Evolutionary conservation across 2,888 invertebrate genomes (phyloP), one percentile per base, ranked within the genome.

Genomic region (Scaptomyza reducta): DNA sequence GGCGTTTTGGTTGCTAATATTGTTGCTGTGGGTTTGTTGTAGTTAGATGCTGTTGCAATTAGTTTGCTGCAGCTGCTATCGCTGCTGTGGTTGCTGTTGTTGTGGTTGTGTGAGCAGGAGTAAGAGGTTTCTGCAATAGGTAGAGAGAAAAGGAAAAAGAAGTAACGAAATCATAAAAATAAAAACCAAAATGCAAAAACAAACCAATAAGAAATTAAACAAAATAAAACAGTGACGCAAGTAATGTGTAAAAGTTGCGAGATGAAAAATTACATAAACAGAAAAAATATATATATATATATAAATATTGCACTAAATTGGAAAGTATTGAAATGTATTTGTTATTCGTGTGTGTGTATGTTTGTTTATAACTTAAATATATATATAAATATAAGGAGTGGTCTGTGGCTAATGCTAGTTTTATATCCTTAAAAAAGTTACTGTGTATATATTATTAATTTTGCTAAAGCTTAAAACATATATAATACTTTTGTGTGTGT

Each of bases 71-170:
- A 62, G 67, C 41, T 66, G 61, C 42, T 55, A 44, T 49, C 79
- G 64, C 58, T 74, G 71, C 47, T 76, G 73, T 57, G 68, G 64
- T 45, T 65, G 68, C 45, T 72, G 64, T 45, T 66, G 68, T 49
- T 73, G 65, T 61, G 71, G 75, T 72, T 74, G 80, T 60, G 61
- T 80, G 70, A 84, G 84, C 89, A 86, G 88, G 87, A 88, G 86
- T 81, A 89, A 86, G 84, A 87, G 89, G 89, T 82, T 87, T 90
- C 90, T 90, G 90, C 77, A 90, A 90, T 87, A 89, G 86, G 84
- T 89, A 90, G 85, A 90, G 87, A 90, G 87, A 90, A 89, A 90
- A 85, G 87, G 77, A 87, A 86, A 88, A 87, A 85, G 84, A 85
- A 85, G 84, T 85, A 85, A 85, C 84, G 86, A 87, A 90, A 86